These are phyloP conservation scores for Elgaria multicarinata DNA, from an alignment of 2,113 vertebrate genomes.

Conservation along the genomic window DNA sequence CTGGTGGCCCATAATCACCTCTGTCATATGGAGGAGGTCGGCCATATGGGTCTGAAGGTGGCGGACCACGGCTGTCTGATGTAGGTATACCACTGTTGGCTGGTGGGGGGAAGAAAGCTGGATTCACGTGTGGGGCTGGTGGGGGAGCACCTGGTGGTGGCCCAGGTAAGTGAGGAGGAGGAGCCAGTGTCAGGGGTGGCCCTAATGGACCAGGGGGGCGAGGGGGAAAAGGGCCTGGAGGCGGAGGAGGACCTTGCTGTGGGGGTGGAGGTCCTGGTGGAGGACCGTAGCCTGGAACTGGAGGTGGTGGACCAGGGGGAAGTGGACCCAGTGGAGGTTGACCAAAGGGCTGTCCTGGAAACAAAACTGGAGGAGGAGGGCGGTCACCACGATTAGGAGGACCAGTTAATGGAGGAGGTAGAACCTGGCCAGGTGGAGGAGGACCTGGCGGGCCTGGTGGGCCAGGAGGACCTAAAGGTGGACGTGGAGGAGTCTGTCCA, in stretches of 20 bases:
- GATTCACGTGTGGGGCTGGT: constrained; percentile 97
- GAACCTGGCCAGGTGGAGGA: constrained; percentile 94
- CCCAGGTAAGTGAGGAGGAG: constrained; percentile 95
- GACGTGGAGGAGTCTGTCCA: constrained; percentile 95
- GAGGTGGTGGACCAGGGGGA: constrained; percentile 95
- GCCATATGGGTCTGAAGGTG: constrained; percentile 93
- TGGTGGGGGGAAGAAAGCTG: constrained; percentile 97
- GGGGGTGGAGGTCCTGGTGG: constrained; percentile 95
- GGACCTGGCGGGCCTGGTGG: constrained; percentile 94
- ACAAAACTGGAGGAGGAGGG: constrained; percentile 95
- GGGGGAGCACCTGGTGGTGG: constrained; percentile 96
- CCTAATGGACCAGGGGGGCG: constrained; percentile 94
- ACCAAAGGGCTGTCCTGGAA: constrained; percentile 95
- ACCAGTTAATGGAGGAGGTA: constrained; percentile 90
- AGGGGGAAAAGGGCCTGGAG: constrained; percentile 93
- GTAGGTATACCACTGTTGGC: constrained; percentile 93
- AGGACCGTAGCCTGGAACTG: constrained; percentile 91
- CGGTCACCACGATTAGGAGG: constrained; percentile 96
- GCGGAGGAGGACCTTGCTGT: constrained; percentile 93
- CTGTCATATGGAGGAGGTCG: constrained; percentile 96
- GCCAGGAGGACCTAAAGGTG: constrained; percentile 92
- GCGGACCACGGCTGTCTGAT: constrained; percentile 92
- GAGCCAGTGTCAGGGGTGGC: constrained; percentile 93
- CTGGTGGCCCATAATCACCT: constrained; percentile 94
- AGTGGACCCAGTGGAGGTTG: constrained; percentile 94